Evolutionary conservation across 2,888 invertebrate genomes (phyloP), one percentile per base, ranked within the genome.

Genomic region (Melieria crassipennis): DNA sequence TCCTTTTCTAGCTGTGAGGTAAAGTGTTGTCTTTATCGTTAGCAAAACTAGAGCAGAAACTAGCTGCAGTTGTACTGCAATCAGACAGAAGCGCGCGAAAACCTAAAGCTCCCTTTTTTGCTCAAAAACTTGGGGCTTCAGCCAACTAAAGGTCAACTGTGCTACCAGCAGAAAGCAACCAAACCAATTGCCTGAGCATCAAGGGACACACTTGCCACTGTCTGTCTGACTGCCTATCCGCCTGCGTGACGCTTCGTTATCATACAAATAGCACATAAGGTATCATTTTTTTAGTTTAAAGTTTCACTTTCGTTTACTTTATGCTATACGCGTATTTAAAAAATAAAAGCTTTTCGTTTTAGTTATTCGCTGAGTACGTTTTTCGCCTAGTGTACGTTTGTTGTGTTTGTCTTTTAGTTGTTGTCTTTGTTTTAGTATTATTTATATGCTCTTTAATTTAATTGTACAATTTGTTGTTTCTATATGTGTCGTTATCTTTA

Each of bases 341-440:
- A 76, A 50, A 69, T 70, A 76, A 79, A 80, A 79, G 76, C 73
- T 78, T 78, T 77, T 69, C 69, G 63, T 69, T 72, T 73, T 60
- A 64, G 64, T 61, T 81, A 81, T 81, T 81, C 81, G 80, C 81
- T 81, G 82, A 81, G 81, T 81, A 80, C 67, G 72, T 52, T 7
- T 69, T 16, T 71, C 30, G 30, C 30, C 47, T 52, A 61, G 55
- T 45, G 13, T 57, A 10, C 42, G 42, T 50, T 55, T 63, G 5
- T 47, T 60, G 50, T 30, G 50, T 50, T 50, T 50, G 9, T 50
- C 11, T 50, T 7, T 62, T 52, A n/a, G 50, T 63, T 55, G 46
- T 43, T 48, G 47, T 42, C 45, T 55, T 55, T 55, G 13, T 45
- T 52, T 52, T 7, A n/a, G 11, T 7, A 9, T 71, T 56, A 5